Percentiles rank a stretch among this genome's conserved stretches.
Conservation (phyloP, 2,797 vertebrate genomes). For the Sebastiscus tertius region DNA sequence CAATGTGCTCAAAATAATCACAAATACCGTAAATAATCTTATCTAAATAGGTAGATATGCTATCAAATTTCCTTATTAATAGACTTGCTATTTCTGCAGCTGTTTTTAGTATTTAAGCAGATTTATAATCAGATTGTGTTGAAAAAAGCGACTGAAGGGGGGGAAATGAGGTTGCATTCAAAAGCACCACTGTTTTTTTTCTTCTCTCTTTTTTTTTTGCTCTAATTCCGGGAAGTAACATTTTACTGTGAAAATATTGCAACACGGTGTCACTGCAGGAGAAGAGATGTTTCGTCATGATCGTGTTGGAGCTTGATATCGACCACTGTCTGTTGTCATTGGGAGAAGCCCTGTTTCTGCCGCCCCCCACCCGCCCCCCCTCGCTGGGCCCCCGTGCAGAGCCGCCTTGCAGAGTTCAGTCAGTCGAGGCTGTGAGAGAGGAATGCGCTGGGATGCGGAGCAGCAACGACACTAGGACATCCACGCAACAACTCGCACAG, state of each 20-base stretch:
- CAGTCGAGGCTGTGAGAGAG: constrained; percentile 72
- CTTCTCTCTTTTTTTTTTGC: neutral
- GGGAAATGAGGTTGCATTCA: neutral
- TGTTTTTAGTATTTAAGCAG: neutral
- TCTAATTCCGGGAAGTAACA: constrained; percentile 9
- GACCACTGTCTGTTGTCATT: constrained; percentile 78
- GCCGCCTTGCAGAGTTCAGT: constrained; percentile 75
- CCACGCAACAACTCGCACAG: constrained; percentile 69
- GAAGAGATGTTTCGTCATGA: constrained; percentile 59
- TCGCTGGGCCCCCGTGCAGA: constrained; percentile 78
- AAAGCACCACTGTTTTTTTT: neutral
- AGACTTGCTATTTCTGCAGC: neutral
- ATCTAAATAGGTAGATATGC: neutral
- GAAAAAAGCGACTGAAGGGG: neutral
- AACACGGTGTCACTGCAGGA: constrained; percentile 46
- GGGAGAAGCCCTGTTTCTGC: constrained; percentile 74
- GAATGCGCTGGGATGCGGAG: constrained; percentile 84
- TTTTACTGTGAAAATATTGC: constrained; percentile 47
- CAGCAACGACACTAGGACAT: constrained; percentile 69
- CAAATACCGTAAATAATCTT: neutral
- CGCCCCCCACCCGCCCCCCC: constrained; percentile 60
- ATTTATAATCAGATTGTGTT: neutral
- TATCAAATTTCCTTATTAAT: neutral
- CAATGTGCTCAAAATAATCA: neutral
- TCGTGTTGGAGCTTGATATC: constrained; percentile 70